These are phyloP conservation scores for Sebastes jordani DNA, from an alignment of 2,797 vertebrate genomes.

Conservation along the genomic window DNA sequence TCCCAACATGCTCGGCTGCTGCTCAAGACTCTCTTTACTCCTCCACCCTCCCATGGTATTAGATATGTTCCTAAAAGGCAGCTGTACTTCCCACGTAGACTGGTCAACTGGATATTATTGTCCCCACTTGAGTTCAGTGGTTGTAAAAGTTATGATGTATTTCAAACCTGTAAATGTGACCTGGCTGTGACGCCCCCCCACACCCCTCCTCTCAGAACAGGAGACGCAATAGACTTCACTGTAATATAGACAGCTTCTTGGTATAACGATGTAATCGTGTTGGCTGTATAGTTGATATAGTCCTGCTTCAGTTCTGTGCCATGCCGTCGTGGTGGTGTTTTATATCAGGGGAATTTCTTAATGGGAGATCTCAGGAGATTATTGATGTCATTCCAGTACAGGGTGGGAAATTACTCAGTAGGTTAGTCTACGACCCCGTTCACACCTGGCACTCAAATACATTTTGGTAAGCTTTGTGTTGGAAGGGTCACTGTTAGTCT, in stretches of 20 bases:
- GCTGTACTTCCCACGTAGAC: slow-evolving; percentile 31
- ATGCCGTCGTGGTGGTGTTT: slow-evolving; percentile 52
- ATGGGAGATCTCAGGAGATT: slow-evolving; percentile 78
- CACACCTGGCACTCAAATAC: slow-evolving; percentile 9
- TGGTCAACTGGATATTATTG: slow-evolving; percentile 40
- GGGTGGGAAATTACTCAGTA: slow-evolving; percentile 5
- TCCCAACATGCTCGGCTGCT: background rate
- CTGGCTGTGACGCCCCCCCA: slow-evolving; percentile 1
- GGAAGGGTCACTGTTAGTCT: too few relatives aligned
- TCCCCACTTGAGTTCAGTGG: slow-evolving; percentile 36
- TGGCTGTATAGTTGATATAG: slow-evolving; percentile 50
- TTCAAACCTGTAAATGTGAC: slow-evolving; percentile 65
- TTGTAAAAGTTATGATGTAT: slow-evolving; percentile 50
- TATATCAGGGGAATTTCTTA: slow-evolving; percentile 62
- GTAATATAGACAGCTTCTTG: slow-evolving; percentile 57
- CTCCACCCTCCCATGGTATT: slow-evolving; percentile 12
- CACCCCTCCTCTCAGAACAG: background rate
- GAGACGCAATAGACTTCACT: slow-evolving; percentile 38
- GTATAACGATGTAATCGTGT: slow-evolving; percentile 47
- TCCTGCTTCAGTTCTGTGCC: slow-evolving; percentile 61
- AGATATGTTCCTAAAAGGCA: slow-evolving; percentile 43
- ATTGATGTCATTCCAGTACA: slow-evolving; percentile 72
- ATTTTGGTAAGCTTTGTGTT: background rate
- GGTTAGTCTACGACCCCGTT: background rate
- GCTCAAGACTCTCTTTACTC: background rate